Percentiles rank a stretch among this genome's conserved stretches.
Evolutionary conservation across 1,140 invertebrate species (phyloP).

Genomic region (Orius insidiosus): DNA sequence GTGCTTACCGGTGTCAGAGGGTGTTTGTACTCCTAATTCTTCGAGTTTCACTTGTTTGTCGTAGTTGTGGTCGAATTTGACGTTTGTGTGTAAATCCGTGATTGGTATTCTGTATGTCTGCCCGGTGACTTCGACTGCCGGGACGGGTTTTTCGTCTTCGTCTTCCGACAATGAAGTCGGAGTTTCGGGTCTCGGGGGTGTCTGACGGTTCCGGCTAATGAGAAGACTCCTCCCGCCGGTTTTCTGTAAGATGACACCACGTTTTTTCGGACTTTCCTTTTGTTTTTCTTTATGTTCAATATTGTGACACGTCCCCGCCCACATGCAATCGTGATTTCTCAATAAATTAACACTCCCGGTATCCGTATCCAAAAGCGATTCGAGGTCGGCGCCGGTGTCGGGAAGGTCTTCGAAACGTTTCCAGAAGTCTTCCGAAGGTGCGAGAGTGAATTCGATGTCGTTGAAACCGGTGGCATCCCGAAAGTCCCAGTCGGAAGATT

Average conservation of each 20-base stretch:
- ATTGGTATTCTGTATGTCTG: slow-evolving; percentile 6
- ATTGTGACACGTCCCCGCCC: slow-evolving; percentile 38
- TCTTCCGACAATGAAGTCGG: slow-evolving; percentile 24
- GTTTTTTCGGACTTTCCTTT: slow-evolving; percentile 10
- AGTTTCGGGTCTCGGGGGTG: slow-evolving; percentile 27
- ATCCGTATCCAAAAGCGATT: slow-evolving; percentile 20
- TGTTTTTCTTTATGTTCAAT: slow-evolving; percentile 29
- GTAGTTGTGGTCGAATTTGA: slow-evolving; percentile 19
- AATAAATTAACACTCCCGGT: slow-evolving; percentile 23
- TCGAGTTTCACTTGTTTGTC: slow-evolving; percentile 33
- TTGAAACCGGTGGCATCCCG: not conserved
- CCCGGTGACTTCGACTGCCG: slow-evolving; percentile 8
- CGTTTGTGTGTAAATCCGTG: not conserved
- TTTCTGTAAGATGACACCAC: slow-evolving; percentile 16
- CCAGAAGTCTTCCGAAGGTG: slow-evolving; percentile 32
- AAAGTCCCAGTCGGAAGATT: slow-evolving; percentile 5
- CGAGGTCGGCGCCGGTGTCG: slow-evolving; percentile 23
- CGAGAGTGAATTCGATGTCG: slow-evolving; percentile 19
- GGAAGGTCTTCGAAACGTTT: slow-evolving; percentile 32
- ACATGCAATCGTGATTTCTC: slow-evolving; percentile 47
- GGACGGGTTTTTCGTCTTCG: slow-evolving; percentile 4
- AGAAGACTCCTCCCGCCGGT: slow-evolving; percentile 22
- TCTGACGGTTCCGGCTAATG: slow-evolving; percentile 24
- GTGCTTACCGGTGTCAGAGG: slow-evolving; percentile 75
- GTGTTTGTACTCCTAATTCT: slow-evolving; percentile 54